A percentile compares a stretch with the other conserved stretches of the same genome.
Evolutionary conservation across 2,797 vertebrate species (phyloP).

Genomic region (Typhlichthys subterraneus): DNA sequence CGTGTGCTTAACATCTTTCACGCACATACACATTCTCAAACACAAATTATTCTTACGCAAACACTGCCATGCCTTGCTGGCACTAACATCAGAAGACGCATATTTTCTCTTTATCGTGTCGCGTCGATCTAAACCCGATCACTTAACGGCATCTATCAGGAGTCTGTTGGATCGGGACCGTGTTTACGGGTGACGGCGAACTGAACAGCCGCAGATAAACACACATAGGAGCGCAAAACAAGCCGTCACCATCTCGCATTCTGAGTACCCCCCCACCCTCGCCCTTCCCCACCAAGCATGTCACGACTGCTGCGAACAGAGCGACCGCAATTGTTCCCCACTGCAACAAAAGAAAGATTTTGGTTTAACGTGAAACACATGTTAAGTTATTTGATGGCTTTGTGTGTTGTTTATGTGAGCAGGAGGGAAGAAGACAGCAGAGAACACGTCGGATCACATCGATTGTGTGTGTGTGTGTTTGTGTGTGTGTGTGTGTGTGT

Average conservation of each 20-base stretch:
- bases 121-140: constrained; percentile 65
- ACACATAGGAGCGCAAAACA: neutral
- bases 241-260: neutral
- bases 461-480: too few species aligned
- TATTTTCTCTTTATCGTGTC: constrained; percentile 23
- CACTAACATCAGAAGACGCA: neutral
- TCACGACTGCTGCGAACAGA: constrained; percentile 64
- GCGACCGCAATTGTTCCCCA: constrained; percentile 74
- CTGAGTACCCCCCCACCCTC: constrained; percentile 2
- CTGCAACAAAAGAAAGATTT: constrained; percentile 75
- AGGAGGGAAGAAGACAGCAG: neutral
- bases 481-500: too few species aligned
- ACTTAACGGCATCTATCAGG: constrained; percentile 47
- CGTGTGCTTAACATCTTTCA: constrained; percentile 15
- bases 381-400: constrained; percentile 68
- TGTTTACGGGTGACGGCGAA: constrained; percentile 63
- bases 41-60: constrained; percentile 18
- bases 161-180: constrained; percentile 44
- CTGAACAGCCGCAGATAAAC: constrained; percentile 62
- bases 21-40: constrained; percentile 12
- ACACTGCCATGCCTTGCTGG: neutral
- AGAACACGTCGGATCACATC: too few species aligned
- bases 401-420: constrained; percentile 57
- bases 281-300: constrained; percentile 46
- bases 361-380: constrained; percentile 73